phyloP scores from a whole-genome alignment of 2,797 vertebrate species.

The Picus viridis region DNA sequence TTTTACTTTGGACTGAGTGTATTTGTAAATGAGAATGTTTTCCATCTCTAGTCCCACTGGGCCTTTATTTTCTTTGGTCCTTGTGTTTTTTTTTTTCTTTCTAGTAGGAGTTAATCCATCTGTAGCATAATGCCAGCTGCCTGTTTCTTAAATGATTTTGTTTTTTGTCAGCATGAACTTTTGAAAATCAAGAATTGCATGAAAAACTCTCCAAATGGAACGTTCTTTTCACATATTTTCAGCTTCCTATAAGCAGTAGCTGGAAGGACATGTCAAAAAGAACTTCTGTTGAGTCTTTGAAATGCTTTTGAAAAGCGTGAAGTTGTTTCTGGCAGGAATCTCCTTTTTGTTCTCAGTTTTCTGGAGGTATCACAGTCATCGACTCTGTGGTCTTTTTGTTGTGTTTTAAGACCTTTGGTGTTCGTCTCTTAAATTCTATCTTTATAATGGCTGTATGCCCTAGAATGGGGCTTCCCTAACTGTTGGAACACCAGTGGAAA shows the following conservation, averaged over 20 bases:
- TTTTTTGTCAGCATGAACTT: neutral
- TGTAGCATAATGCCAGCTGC: neutral
- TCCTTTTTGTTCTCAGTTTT: neutral
- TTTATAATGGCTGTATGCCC: neutral
- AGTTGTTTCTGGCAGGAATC: neutral
- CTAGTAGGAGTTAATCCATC: neutral
- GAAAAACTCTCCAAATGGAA: neutral
- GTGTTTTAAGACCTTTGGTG: neutral
- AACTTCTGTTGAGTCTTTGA: neutral
- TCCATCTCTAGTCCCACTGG: neutral
- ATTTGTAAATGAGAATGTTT: neutral
- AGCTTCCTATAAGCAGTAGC: neutral
- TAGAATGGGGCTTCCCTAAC: neutral
- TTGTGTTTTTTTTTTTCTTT: neutral
- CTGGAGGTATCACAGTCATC: neutral
- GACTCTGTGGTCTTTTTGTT: neutral
- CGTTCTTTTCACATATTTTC: neutral
- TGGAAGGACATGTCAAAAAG: neutral
- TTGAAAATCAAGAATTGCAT: neutral
- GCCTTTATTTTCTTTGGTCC: neutral
- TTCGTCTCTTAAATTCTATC: neutral
- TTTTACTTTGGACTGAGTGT: neutral
- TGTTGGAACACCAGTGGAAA: neutral
- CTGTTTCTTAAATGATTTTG: neutral
- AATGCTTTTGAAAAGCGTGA: neutral